A percentile compares a stretch with the other conserved stretches of the same genome.
phyloP scores from a whole-genome alignment of 2,797 vertebrate species.

The Hyperoplus immaculatus region DNA sequence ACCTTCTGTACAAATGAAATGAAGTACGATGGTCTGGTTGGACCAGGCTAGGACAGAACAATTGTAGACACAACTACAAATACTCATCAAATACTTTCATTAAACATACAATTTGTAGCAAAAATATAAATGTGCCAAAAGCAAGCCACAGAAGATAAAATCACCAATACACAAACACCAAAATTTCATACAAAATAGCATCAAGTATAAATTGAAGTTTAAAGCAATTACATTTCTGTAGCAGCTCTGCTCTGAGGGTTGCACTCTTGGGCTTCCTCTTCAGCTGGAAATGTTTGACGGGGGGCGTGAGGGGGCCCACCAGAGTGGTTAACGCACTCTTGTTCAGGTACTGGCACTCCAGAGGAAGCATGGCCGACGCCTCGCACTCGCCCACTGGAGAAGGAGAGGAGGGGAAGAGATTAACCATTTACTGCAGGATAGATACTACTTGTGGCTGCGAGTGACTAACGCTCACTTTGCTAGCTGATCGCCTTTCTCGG shows the following conservation, averaged over 20 bases:
- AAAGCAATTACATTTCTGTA: conserved; percentile 93
- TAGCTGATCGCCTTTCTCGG: not conserved
- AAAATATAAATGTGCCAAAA: not conserved
- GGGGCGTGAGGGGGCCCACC: conserved; percentile 95
- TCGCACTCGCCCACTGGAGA: conserved; percentile 95
- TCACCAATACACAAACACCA: no score
- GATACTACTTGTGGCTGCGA: not conserved
- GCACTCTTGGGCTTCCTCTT: conserved; percentile 99
- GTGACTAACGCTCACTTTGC: not conserved
- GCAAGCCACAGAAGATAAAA: not conserved
- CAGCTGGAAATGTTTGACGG: conserved; percentile 98
- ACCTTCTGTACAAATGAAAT: no score
- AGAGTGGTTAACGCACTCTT: conserved; percentile 96
- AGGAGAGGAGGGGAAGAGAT: not conserved
- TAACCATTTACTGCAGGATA: not conserved
- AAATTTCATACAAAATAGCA: not conserved
- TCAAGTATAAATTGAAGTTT: not conserved
- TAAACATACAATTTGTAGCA: not conserved
- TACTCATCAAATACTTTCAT: not conserved
- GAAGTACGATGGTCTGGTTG: no score
- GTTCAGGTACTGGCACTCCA: conserved; percentile 98
- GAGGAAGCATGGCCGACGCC: conserved; percentile 95
- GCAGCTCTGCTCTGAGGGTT: conserved; percentile 95
- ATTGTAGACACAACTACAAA: not conserved
- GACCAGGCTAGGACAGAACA: not conserved